Percentiles rank a stretch among this genome's conserved stretches.
Conservation (phyloP, 2,113 vertebrate species). For the Megaceryle torquata region DNA sequence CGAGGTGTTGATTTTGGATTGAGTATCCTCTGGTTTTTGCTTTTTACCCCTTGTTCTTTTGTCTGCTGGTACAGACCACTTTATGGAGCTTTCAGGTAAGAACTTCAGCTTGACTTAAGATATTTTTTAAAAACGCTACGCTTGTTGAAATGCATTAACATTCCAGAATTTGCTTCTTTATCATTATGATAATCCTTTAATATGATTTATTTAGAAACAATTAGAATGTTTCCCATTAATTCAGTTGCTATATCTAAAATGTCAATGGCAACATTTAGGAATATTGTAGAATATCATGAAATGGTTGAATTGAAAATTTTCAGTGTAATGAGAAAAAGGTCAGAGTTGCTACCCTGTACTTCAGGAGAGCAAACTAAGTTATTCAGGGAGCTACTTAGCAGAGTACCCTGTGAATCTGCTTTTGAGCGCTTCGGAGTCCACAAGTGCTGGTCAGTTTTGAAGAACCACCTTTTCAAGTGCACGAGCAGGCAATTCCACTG, state of each 20-base stretch:
- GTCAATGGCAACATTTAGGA: not conserved
- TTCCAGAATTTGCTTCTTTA: not conserved
- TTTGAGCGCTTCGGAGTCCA: too few species aligned
- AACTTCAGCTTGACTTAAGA: not conserved
- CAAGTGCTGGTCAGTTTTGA: too few species aligned
- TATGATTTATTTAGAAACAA: not conserved
- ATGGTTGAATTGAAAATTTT: too few species aligned
- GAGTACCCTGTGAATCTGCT: too few species aligned
- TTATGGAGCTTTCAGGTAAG: slow-evolving; percentile 96
- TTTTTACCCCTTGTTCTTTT: slow-evolving; percentile 96
- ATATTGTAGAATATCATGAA: not conserved
- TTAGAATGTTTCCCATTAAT: not conserved
- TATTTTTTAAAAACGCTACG: not conserved
- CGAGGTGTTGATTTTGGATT: slow-evolving; percentile 92
- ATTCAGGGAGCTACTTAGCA: too few species aligned
- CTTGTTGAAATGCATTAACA: not conserved
- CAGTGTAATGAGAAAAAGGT: too few species aligned
- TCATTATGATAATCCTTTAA: not conserved
- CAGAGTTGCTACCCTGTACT: too few species aligned
- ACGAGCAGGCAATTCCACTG: too few species aligned
- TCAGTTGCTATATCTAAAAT: not conserved
- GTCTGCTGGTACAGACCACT: slow-evolving; percentile 98
- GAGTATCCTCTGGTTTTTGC: slow-evolving; percentile 94
- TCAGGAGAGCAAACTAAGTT: too few species aligned
- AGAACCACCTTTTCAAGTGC: too few species aligned